Conservation (phyloP, 2,113 vertebrate species). For the Trochalopteron elliotii region DNA sequence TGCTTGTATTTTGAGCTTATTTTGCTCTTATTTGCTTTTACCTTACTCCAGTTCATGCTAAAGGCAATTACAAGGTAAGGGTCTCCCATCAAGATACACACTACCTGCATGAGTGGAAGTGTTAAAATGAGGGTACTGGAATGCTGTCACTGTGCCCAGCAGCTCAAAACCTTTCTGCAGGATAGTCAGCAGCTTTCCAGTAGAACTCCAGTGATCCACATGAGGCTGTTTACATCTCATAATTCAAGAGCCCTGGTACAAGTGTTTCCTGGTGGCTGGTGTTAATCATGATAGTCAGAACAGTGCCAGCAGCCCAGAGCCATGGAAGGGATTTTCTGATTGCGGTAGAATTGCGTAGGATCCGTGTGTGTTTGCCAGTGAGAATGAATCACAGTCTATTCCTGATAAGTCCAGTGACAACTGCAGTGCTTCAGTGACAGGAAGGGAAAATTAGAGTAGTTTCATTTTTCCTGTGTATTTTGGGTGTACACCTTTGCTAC, state of each 20-base stretch:
- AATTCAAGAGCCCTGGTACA: not conserved
- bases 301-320: not conserved
- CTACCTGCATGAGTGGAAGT: not conserved
- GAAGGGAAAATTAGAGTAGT: not conserved
- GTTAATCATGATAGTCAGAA: not conserved
- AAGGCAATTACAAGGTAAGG: not conserved
- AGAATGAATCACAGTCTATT: conserved; percentile 37
- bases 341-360: not conserved
- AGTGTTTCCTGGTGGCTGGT: not conserved
- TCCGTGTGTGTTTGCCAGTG: not conserved
- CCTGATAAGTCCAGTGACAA: not conserved
- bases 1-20: not conserved
- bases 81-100: not conserved
- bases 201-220: not conserved
- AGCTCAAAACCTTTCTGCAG: not conserved
- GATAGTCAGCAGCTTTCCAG: not conserved
- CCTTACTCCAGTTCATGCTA: not conserved
- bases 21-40: not conserved
- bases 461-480: not conserved
- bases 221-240: not conserved
- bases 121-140: not conserved
- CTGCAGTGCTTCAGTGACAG: not conserved
- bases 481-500: not conserved
- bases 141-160: not conserved
- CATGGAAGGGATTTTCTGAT: not conserved